Conservation (phyloP, 2,113 vertebrate species). For the Empidonax alnorum region DNA sequence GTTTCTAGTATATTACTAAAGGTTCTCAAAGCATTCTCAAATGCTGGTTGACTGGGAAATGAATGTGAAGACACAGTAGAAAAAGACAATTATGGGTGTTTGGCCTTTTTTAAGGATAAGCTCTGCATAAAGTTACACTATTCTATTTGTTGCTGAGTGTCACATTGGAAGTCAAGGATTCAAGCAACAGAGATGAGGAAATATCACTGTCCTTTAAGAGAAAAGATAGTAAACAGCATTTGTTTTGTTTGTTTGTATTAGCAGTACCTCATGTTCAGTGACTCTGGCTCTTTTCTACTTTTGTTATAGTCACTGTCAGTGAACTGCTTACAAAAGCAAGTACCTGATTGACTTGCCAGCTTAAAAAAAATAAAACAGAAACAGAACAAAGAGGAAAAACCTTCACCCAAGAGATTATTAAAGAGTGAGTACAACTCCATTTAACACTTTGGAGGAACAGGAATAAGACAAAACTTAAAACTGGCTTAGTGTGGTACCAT, state of each 20-base stretch:
- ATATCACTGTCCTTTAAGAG: neutral
- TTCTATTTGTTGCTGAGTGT: neutral
- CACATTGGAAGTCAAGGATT: neutral
- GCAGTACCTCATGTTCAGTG: neutral
- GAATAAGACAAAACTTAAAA: neutral
- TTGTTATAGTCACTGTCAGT: neutral
- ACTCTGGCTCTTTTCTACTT: neutral
- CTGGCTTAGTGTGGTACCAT: constrained; percentile 78
- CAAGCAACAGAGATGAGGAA: neutral
- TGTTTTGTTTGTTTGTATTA: neutral
- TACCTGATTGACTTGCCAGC: neutral
- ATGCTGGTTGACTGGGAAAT: neutral
- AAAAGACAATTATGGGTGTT: neutral
- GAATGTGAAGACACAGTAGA: neutral
- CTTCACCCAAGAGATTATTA: neutral
- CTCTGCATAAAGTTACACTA: neutral
- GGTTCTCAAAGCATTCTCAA: neutral
- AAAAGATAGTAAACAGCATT: neutral
- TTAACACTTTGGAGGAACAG: neutral
- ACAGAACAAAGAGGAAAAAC: neutral
- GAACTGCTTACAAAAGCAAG: neutral
- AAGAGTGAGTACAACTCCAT: neutral
- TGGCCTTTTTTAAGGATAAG: neutral
- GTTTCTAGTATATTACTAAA: neutral
- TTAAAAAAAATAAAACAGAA: neutral